A percentile compares a stretch with the other conserved stretches of the same genome.
Conservation (phyloP, 2,113 vertebrate genomes). For the Odobenus rosmarus region DNA sequence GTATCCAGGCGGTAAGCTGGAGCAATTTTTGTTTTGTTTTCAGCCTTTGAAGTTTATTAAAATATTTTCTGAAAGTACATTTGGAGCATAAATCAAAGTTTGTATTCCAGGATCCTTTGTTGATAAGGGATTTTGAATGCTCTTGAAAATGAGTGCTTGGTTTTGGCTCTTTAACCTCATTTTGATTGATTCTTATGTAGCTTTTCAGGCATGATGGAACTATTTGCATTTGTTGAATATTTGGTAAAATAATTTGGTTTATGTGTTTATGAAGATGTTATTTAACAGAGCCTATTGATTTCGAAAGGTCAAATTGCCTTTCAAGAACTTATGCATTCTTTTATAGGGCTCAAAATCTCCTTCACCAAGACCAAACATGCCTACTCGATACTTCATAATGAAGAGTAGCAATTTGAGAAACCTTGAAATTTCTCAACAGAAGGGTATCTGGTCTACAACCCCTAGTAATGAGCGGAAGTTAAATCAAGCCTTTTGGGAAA, state of each 20-base stretch:
- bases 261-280: slow-evolving; percentile 59
- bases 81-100: slow-evolving; percentile 48
- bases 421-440: slow-evolving; percentile 94
- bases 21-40: slow-evolving; percentile 46
- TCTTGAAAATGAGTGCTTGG: slow-evolving; percentile 33
- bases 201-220: slow-evolving; percentile 36
- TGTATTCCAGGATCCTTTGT: neutral
- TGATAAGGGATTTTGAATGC: slow-evolving; percentile 42
- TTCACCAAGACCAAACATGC: slow-evolving; percentile 83
- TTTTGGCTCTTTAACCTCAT: slow-evolving; percentile 34
- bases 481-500: slow-evolving; percentile 90
- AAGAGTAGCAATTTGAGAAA: slow-evolving; percentile 94
- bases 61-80: slow-evolving; percentile 57
- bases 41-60: slow-evolving; percentile 16
- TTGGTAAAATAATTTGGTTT: slow-evolving; percentile 55
- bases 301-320: slow-evolving; percentile 61
- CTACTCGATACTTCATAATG: slow-evolving; percentile 94
- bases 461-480: slow-evolving; percentile 92
- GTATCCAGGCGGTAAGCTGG: neutral
- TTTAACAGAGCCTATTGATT: slow-evolving; percentile 53
- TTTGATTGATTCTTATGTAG: slow-evolving; percentile 25
- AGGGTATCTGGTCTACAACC: slow-evolving; percentile 94
- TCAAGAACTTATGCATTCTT: slow-evolving; percentile 65
- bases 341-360: slow-evolving; percentile 84
- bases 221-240: slow-evolving; percentile 54